Evolutionary conservation across 2,113 vertebrate species (phyloP), one percentile per base, ranked within the genome.

Genomic region (Scolopax mira): DNA sequence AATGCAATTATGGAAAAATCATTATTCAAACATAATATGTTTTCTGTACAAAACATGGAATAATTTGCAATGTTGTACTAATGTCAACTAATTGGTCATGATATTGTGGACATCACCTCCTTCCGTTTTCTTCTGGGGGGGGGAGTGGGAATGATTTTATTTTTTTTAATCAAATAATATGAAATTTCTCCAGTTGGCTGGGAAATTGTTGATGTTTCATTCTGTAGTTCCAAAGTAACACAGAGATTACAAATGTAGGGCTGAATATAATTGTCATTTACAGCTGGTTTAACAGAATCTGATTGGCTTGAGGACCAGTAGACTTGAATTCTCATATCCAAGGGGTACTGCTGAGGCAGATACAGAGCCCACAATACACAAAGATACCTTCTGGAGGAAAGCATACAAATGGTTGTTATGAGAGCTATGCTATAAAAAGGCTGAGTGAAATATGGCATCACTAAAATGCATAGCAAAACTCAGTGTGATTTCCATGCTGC

Each of bases 381-480:
- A 52, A 74, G 64, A 54, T 23, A n/a, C 64, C 55, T 92, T 80
- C 85, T 93, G 85, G 72, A 92, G 41, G 35, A 93, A 70, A 71
- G 51, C 65, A 64, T 19, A 81, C 37, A 83, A 70, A 79, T 44
- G 65, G 23, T 41, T 89, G 57, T 79, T 85, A 22, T 57, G 57
- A 91, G 79, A 96, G 31, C 27, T 64, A 37, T 64, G 60, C 69
- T 64, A 58, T 91, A 88, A 94, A 88, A 92, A 90, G 39, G 30
- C 51, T 78, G 90, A 96, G 52, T 93, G 93, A 96, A 96, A 96
- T 86, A 94, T 13, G 41, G 52, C 62, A 75, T 71, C 57, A 74
- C 72, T 94, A 84, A 96, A 97, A 91, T 71, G 30, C 64, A 74
- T 41, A 64, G 52, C 30, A 90, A 94, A 96, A 86, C 25, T 31